A percentile compares a stretch with the other conserved stretches of the same genome.
phyloP scores from a whole-genome alignment of 2,797 vertebrate genomes.

The Cottoperca gobio region DNA sequence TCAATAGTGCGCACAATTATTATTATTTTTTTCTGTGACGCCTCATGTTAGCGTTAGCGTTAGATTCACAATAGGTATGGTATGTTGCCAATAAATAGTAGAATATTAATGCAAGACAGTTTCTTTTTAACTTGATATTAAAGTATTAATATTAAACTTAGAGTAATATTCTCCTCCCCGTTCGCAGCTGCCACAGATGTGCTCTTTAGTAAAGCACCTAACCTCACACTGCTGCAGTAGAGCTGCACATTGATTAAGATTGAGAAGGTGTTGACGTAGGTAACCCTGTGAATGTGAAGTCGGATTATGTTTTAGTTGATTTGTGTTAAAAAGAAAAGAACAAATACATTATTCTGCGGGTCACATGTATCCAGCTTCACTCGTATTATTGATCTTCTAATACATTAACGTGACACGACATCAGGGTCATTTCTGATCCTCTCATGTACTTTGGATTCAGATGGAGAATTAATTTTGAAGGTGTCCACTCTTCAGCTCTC shows the following conservation, averaged over 20 bases:
- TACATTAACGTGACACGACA: neutral
- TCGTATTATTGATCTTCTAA: neutral
- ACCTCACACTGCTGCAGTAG: neutral
- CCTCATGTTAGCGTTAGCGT: slow-evolving; percentile 7
- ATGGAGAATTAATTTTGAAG: slow-evolving; percentile 54
- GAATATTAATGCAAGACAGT: neutral
- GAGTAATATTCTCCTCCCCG: neutral
- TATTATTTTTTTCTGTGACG: neutral
- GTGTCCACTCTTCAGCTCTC: slow-evolving; percentile 67
- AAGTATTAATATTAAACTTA: too few species aligned
- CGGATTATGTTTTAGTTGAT: neutral
- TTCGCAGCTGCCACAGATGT: slow-evolving; percentile 16
- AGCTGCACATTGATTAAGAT: neutral
- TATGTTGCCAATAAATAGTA: neutral
- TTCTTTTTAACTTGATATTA: too few species aligned
- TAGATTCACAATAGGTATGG: slow-evolving; percentile 4
- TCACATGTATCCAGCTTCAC: neutral
- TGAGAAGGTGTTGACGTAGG: neutral
- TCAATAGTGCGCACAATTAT: neutral
- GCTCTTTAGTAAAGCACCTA: slow-evolving; percentile 13
- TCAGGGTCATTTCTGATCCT: slow-evolving; percentile 16
- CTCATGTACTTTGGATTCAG: neutral
- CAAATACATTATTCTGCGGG: neutral
- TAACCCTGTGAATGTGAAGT: neutral
- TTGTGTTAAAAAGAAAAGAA: neutral